Evolutionary conservation across 2,888 invertebrate genomes (phyloP), one percentile per base, ranked within the genome.

Genomic region (Aethes cnicana): DNA sequence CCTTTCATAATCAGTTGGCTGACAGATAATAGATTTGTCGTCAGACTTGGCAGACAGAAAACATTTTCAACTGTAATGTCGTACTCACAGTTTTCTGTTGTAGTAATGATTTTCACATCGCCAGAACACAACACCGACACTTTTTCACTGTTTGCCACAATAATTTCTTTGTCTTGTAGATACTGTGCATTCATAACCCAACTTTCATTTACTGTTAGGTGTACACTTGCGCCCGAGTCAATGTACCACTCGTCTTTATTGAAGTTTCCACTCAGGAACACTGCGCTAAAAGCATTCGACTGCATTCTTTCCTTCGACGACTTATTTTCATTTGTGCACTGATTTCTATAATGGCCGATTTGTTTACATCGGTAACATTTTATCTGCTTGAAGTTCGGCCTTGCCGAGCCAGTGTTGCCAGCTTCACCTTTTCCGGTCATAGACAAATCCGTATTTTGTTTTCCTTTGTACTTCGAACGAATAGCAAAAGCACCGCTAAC

Each of bases 101-200:
- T n/a, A n/a, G 43, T 35, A 43, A 37, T 23, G 9, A 50, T 43
- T 14, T 49, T 35, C 12, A 49, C 33, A 12, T 49, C 42, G 6
- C 36, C 50, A 8, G 36, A 42, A 28, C 49, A 49, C 17, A 42
- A 28, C 3, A 56, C 56, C 39, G 41, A 25, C 16, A 55, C 23
- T 14, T 28, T 53, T 32, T 48, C 44, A 42, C 33, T 47, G 20
- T 59, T 56, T 12, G 54, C 61, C 39, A 61, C 53, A 11, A 42
- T 12, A 28, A 60, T 56, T 47, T 55, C 55, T 39, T 49, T 32
- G 21, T 53, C 30, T 16, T 11, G 12, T 7, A 16, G 16, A 17
- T 21, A 9, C 9, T 4, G 25, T 14, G 9, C 4, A 9, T 46
- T 35, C 11, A 1, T 12, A 5, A 47, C 2, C 16, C 18, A 36